Percentiles rank a stretch among this genome's conserved stretches.
Evolutionary conservation across 2,113 vertebrate genomes (phyloP).

Genomic region (Pygoscelis adeliae): DNA sequence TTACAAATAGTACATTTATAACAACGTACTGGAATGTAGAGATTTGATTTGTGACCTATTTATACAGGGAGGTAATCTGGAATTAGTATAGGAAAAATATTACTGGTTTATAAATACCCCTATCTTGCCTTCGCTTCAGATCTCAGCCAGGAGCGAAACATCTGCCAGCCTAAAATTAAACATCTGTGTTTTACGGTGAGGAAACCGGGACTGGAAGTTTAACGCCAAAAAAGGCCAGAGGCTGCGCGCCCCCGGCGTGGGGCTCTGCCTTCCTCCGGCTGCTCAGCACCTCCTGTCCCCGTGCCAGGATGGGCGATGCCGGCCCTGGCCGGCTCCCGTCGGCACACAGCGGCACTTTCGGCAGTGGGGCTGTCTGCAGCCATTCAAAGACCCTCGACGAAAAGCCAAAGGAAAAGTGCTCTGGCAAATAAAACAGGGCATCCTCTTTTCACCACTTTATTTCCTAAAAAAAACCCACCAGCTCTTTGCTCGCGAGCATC

Average conservation of each 20-base stretch:
- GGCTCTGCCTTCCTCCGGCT: neutral
- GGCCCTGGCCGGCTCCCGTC: accelerated
- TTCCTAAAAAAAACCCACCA: neutral
- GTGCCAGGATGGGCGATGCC: accelerated
- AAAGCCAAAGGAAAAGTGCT: neutral
- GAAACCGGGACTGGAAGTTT: slow-evolving; percentile 13
- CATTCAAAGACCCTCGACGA: neutral
- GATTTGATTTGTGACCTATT: slow-evolving; percentile 69
- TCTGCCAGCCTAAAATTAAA: slow-evolving; percentile 76
- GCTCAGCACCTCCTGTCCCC: accelerated
- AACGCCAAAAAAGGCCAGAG: slow-evolving; percentile 60
- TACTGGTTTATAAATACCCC: slow-evolving; percentile 72
- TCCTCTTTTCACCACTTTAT: accelerated
- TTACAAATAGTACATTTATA: slow-evolving; percentile 24
- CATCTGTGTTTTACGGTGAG: slow-evolving; percentile 55
- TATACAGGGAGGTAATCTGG: slow-evolving; percentile 63
- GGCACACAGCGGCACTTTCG: accelerated
- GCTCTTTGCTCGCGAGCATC: neutral
- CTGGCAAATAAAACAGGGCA: accelerated
- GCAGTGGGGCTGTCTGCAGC: neutral
- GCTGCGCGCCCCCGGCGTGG: neutral
- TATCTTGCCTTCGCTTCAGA: slow-evolving; percentile 60
- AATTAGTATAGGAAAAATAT: slow-evolving; percentile 68
- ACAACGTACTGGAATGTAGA: neutral
- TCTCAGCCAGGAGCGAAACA: slow-evolving; percentile 72